Evolutionary conservation across 2,888 invertebrate species (phyloP), one percentile per base, ranked within the genome.

Genomic region (Mythimna impura): DNA sequence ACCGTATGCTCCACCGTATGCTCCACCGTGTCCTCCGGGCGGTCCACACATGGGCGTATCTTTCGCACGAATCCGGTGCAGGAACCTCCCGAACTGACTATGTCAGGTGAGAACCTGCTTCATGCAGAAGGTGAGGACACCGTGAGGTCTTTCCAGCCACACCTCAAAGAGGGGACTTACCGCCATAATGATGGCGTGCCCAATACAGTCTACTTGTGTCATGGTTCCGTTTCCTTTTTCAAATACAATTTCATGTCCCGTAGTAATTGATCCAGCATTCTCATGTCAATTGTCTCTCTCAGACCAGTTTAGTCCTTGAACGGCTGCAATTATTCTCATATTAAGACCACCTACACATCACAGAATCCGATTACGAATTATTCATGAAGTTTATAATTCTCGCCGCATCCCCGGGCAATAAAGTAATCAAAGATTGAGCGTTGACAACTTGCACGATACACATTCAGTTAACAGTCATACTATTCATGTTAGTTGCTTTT

Each of bases 401-500:
- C 86, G 75, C 78, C 80, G 75, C 81, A 81, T 85, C 82, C 84
- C 66, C 57, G 60, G 81, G 88, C 87, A 87, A 90, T 91, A 89
- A 91, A 93, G 92, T 87, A 90, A 93, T 93, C 92, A 91, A 86
- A 89, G 88, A 90, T 91, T 89, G 90, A 87, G 89, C 89, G 93
- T 92, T 93, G 93, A 93, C 93, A 92, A 91, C 91, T 89, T 86
- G 86, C 88, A 89, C 85, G 91, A 91, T 91, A 89, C 89, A 90
- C 88, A 89, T 89, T 89, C 87, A 87, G 90, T 81, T 90, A 89
- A 90, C 90, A 88, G 90, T 78, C 85, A 88, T 88, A 90, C 91
- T 90, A 91, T 91, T 91, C 90, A 92, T 89, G 89, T 90, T 91
- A 91, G 91, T 90, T 88, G 91, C 89, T 92, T 94, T 93, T 91